Evolutionary conservation across 2,113 vertebrate genomes (phyloP), one percentile per base, ranked within the genome.

Genomic region (Petrocephalus zakoni): DNA sequence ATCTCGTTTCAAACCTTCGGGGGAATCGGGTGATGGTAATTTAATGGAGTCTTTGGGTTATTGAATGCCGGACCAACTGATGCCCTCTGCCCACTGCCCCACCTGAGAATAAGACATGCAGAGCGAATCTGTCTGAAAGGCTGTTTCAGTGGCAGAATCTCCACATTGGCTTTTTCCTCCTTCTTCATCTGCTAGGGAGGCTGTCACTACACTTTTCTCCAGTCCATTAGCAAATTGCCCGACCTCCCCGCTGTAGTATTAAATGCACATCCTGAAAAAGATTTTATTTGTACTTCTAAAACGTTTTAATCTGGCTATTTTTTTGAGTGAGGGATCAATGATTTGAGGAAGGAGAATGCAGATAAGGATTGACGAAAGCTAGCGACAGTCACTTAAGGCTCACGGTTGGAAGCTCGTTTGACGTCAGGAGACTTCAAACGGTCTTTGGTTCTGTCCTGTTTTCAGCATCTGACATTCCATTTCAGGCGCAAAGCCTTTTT

Each of bases 201-300:
- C 87, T 58, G 49, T 88, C 89, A 61, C 91, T 72, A 64, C 84
- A 90, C 93, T 94, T 93, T 90, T 92, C 89, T 91, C 42, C 85
- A 82, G 91, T 95, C 94, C 94, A 95, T 95, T 95, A 95, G 95
- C 93, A 96, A 94, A 95, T 95, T 95, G 91, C 94, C 90, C 90
- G 53, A 2, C 58, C 89, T 91, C 91, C 88, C 89, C 85, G 83
- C 46, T 46, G 42, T 90, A 88, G 87, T 90, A 94, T 94, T 94
- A 94, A 88, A 93, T 92, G 88, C 89, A 87, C 90, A 91, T 94
- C 93, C 84, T 61, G 89, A 87, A 91, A 93, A 93, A 93, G 88
- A 91, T 91, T 93, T 94, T 88, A 90, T 92, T 91, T 89, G 90
- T 90, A 93, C 88, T 92, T 89, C 49, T 84, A 91, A 91, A 94